These are phyloP conservation scores for Calephelis nemesis DNA, from an alignment of 1,140 invertebrate genomes.

Conservation along the genomic window DNA sequence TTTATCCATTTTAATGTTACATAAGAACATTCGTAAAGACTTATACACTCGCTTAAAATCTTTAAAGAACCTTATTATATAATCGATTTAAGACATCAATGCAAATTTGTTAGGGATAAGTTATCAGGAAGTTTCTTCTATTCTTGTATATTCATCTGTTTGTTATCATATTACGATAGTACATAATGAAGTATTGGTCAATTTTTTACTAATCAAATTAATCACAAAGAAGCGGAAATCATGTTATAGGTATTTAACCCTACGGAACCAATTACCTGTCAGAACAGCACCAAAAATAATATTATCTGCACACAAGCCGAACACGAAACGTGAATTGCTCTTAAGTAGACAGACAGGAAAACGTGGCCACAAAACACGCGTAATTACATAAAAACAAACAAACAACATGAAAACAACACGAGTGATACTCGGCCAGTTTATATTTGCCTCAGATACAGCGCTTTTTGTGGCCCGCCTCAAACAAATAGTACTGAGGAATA, in stretches of 20 bases:
- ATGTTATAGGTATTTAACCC: neutral
- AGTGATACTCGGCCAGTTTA: slow-evolving; percentile 20
- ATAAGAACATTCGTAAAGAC: too few relatives aligned
- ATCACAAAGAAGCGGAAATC: too few relatives aligned
- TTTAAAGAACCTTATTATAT: too few relatives aligned
- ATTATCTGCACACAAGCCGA: slow-evolving; percentile 5
- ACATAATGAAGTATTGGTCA: too few relatives aligned
- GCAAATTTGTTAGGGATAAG: too few relatives aligned
- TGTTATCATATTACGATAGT: too few relatives aligned
- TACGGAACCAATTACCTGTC: neutral
- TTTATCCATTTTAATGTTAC: too few relatives aligned
- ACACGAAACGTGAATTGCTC: slow-evolving; percentile 66
- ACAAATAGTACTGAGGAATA: slow-evolving; percentile 51
- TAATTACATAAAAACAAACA: slow-evolving; percentile 38
- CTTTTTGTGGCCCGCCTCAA: slow-evolving; percentile 49
- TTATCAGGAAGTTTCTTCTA: too few relatives aligned
- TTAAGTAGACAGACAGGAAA: slow-evolving; percentile 57
- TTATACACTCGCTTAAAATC: too few relatives aligned
- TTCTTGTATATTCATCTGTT: too few relatives aligned
- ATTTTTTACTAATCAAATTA: too few relatives aligned
- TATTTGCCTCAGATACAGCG: slow-evolving; percentile 36
- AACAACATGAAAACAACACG: slow-evolving; percentile 22
- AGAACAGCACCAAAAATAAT: neutral
- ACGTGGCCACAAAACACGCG: slow-evolving; percentile 49
- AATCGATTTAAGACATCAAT: too few relatives aligned